Percentiles rank a stretch among this genome's conserved stretches.
phyloP scores from a whole-genome alignment of 2,888 invertebrate species.

The Nomada ruficornis region DNA sequence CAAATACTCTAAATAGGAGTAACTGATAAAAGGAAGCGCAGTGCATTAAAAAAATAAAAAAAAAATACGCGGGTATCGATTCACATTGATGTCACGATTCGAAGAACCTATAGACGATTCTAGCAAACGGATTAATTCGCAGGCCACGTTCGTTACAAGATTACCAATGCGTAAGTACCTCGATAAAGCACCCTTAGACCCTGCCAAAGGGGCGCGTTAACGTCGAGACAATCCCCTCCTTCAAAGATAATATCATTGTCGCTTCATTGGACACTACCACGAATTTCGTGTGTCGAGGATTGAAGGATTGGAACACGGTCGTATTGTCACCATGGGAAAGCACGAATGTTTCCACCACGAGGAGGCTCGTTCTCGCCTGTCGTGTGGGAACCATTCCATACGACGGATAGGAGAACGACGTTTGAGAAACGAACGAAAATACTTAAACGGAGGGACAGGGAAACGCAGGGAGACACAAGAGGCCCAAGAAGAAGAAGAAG shows the following conservation, averaged over 20 bases:
- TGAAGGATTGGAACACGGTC: conserved; percentile 4
- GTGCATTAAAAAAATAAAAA: neutral
- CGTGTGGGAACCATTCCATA: neutral
- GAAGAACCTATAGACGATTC: conserved; percentile 33
- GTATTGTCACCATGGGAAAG: conserved; percentile 21
- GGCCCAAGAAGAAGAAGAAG: conserved; percentile 11
- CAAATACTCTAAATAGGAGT: too few relatives aligned
- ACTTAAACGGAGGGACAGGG: conserved; percentile 3
- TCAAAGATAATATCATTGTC: conserved; percentile 27
- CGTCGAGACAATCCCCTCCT: conserved; percentile 18
- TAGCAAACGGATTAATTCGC: conserved; percentile 63
- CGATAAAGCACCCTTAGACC: conserved; percentile 55
- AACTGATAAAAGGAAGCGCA: neutral
- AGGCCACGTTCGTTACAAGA: conserved; percentile 57
- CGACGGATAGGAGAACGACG: neutral
- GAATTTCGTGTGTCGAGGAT: conserved; percentile 47
- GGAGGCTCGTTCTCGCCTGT: neutral
- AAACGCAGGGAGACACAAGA: conserved; percentile 7
- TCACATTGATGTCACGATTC: conserved; percentile 21
- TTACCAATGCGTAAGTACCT: conserved; percentile 63
- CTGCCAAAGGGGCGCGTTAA: conserved; percentile 41
- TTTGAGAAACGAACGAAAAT: conserved; percentile 32
- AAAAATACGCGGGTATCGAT: conserved; percentile 35
- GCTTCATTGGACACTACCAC: conserved; percentile 14
- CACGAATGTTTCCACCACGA: neutral